A percentile compares a stretch with the other conserved stretches of the same genome.
These are phyloP conservation scores for Catocala sponsa DNA, from an alignment of 2,888 invertebrate genomes.

Conservation along the genomic window DNA sequence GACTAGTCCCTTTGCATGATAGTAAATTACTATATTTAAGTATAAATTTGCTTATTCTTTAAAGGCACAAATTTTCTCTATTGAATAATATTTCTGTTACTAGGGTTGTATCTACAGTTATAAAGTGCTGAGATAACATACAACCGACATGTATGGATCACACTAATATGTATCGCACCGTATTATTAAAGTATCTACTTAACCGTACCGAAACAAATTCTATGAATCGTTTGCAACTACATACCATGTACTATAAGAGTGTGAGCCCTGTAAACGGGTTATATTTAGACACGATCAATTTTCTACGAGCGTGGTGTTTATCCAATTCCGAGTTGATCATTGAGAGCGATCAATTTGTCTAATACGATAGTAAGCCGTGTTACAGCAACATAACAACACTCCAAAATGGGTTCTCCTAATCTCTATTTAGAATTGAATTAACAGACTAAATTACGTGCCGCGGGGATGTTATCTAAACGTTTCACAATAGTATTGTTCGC, in stretches of 20 bases:
- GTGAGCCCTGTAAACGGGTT: neutral
- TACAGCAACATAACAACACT: constrained; percentile 33
- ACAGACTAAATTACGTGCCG: constrained; percentile 68
- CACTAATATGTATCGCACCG: too few relatives aligned
- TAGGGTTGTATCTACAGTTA: too few relatives aligned
- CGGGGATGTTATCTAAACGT: constrained; percentile 80
- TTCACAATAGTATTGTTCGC: constrained; percentile 84
- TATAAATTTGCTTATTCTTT: too few relatives aligned
- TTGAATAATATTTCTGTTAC: too few relatives aligned
- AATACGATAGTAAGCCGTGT: constrained; percentile 24
- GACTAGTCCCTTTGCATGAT: too few relatives aligned
- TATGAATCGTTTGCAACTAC: neutral
- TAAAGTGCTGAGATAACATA: too few relatives aligned
- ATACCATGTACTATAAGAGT: neutral
- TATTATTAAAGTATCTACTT: too few relatives aligned
- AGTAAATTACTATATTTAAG: too few relatives aligned
- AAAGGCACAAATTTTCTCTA: too few relatives aligned
- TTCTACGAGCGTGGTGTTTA: neutral
- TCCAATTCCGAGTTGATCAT: constrained; percentile 5
- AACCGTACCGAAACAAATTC: neutral
- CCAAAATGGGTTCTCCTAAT: constrained; percentile 50
- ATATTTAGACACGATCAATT: neutral
- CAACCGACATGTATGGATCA: too few relatives aligned
- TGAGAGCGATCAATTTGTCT: constrained; percentile 5
- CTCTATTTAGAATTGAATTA: constrained; percentile 65